Conservation (phyloP, 2,888 invertebrate genomes). For the Amorpha juglandis region DNA sequence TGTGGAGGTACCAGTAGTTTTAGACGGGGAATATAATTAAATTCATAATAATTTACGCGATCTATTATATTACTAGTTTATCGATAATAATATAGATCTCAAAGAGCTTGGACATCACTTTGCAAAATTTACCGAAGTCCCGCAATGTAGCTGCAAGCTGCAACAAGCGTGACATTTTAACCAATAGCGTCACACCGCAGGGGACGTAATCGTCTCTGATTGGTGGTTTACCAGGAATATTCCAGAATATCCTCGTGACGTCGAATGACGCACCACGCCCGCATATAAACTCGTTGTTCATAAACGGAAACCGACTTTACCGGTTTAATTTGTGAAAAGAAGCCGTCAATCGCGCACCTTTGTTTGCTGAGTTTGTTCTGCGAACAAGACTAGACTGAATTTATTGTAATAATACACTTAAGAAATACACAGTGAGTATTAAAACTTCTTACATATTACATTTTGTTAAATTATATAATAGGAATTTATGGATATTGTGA, state of each 20-base stretch:
- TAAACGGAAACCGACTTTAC: slow-evolving; percentile 49
- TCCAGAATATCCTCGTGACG: slow-evolving; percentile 78
- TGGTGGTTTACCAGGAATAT: slow-evolving; percentile 66
- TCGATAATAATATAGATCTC: neutral
- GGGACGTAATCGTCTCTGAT: slow-evolving; percentile 48
- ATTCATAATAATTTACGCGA: too few relatives aligned
- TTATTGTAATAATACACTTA: slow-evolving; percentile 50
- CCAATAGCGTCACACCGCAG: slow-evolving; percentile 59
- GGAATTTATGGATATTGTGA: neutral
- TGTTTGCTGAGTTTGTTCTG: slow-evolving; percentile 74
- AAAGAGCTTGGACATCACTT: neutral
- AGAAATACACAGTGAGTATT: slow-evolving; percentile 66
- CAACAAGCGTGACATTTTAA: slow-evolving; percentile 39
- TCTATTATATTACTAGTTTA: neutral
- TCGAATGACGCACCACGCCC: slow-evolving; percentile 57
- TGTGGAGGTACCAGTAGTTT: too few relatives aligned
- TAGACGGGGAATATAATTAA: too few relatives aligned
- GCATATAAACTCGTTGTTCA: slow-evolving; percentile 55
- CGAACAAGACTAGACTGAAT: slow-evolving; percentile 64
- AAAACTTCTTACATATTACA: slow-evolving; percentile 24
- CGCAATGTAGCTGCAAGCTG: slow-evolving; percentile 34
- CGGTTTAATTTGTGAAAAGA: slow-evolving; percentile 72
- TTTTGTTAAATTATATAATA: slow-evolving; percentile 22
- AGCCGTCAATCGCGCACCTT: slow-evolving; percentile 81
- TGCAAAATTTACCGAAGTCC: slow-evolving; percentile 25